Percentiles rank a stretch among this genome's conserved stretches.
These are phyloP conservation scores for Protophormia terraenovae DNA, from an alignment of 2,888 invertebrate species.

Conservation along the genomic window DNA sequence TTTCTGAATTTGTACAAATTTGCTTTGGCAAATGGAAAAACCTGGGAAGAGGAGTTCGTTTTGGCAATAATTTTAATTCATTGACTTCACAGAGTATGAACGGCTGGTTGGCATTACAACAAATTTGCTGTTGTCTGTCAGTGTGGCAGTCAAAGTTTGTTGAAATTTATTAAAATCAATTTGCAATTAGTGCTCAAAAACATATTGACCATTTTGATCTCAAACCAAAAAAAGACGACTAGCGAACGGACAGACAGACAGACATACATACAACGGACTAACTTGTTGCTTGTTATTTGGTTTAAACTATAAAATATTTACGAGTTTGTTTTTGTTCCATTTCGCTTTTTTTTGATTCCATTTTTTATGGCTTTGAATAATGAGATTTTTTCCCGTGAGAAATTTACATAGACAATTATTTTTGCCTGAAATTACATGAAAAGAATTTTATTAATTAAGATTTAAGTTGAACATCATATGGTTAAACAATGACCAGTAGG, in stretches of 20 bases:
- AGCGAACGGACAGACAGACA: not conserved
- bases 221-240: constrained; percentile 5
- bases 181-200: constrained; percentile 75
- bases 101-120: constrained; percentile 26
- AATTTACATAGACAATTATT: constrained; percentile 73
- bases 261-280: not conserved
- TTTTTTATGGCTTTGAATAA: constrained; percentile 66
- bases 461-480: constrained; percentile 58
- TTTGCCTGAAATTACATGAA: constrained; percentile 44
- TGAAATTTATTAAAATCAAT: constrained; percentile 73
- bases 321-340: constrained; percentile 21
- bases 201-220: constrained; percentile 62
- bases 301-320: constrained; percentile 37
- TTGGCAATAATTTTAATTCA: not conserved
- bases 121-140: constrained; percentile 65
- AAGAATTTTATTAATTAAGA: constrained; percentile 61
- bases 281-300: constrained; percentile 33
- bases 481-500: not conserved
- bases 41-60: constrained; percentile 33
- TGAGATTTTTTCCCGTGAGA: constrained; percentile 77
- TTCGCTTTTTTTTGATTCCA: constrained; percentile 31
- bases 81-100: not conserved
- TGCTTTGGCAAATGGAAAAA: not conserved
- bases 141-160: constrained; percentile 67
- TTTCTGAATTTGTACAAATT: constrained; percentile 10